A percentile compares a stretch with the other conserved stretches of the same genome.
These are phyloP conservation scores for Tragelaphus scriptus DNA, from an alignment of 2,113 vertebrate species.

Conservation along the genomic window DNA sequence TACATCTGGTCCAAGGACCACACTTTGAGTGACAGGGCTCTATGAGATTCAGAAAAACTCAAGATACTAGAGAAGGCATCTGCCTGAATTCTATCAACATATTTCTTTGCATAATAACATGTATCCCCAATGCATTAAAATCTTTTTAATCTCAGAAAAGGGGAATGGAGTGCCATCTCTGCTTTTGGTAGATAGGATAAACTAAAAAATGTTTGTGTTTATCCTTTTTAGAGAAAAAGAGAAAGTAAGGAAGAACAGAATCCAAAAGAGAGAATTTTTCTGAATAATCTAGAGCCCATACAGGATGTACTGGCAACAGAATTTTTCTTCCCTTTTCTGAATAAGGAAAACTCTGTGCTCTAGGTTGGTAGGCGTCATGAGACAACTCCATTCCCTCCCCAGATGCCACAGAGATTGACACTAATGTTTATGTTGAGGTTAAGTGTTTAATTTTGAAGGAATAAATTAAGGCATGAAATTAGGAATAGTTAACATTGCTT, in stretches of 20 bases:
- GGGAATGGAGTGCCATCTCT: neutral
- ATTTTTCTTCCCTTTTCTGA: neutral
- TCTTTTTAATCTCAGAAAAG: neutral
- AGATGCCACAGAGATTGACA: neutral
- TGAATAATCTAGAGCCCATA: neutral
- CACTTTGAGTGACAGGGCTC: neutral
- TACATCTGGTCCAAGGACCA: neutral
- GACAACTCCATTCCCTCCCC: neutral
- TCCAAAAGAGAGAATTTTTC: neutral
- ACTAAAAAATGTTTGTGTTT: neutral
- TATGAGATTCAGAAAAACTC: neutral
- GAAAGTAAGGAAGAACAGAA: neutral
- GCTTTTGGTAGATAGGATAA: neutral
- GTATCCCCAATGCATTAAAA: neutral
- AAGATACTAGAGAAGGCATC: neutral
- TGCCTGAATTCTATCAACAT: neutral
- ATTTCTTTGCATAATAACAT: neutral
- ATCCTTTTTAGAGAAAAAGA: neutral
- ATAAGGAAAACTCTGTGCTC: neutral
- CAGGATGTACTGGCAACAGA: neutral
- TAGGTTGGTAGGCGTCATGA: neutral
- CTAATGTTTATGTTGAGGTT: neutral
- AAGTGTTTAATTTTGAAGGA: constrained; percentile 41
- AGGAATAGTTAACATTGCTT: neutral
- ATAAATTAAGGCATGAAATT: neutral